Base-by-base conservation (phyloP, 1,140 invertebrate genomes). In the Dendroctonus valens region DNA sequence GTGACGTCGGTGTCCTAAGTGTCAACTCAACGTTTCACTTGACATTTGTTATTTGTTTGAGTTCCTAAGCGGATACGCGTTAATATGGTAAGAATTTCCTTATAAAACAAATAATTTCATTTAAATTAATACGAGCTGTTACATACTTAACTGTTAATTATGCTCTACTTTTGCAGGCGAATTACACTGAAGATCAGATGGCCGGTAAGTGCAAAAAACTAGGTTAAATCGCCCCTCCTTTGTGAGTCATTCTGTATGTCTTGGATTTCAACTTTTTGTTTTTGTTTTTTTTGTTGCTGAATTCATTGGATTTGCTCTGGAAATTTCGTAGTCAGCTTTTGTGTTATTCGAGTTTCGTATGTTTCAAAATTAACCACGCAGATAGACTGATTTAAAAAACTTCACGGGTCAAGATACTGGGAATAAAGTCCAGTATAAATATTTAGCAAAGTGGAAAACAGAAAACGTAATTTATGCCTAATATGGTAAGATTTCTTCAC, bases 131-230 rank as follows among this genome's bases (percentile, higher is more conserved):
- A 38, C 15, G 51, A 54, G 9, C 12, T 0, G 9, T 76, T 71
- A 7, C n/a, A n/a, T 49, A 41, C 40, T 15, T 51, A 44, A 39
- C 15, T 40, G 6, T n/a, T 39, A 41, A 15, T 5, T 11, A 57
- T 38, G 14, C 52, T 62, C 67, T 74, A 65, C 81, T 75, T 67
- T 89, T 87, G 63, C 85, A 94, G 92, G 90, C 89, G 77, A 89
- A 90, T 74, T 92, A 92, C 80, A 88, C 88, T 41, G 92, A 94
- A 82, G 92, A 94, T 84, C 91, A 94, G 83, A 86, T 93, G 80
- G 87, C 89, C 77, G 92, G 91, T 94, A 83, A 91, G 90, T 88
- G 71, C 77, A 76, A 65, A 71, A 74, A 78, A 78, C 64, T 79
- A 77, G 78, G 75, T 69, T 79, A 75, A 67, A 67, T 74, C 69